Conservation (phyloP, 2,113 vertebrate species). For the Pseudolaguvia tuberculata region DNA sequence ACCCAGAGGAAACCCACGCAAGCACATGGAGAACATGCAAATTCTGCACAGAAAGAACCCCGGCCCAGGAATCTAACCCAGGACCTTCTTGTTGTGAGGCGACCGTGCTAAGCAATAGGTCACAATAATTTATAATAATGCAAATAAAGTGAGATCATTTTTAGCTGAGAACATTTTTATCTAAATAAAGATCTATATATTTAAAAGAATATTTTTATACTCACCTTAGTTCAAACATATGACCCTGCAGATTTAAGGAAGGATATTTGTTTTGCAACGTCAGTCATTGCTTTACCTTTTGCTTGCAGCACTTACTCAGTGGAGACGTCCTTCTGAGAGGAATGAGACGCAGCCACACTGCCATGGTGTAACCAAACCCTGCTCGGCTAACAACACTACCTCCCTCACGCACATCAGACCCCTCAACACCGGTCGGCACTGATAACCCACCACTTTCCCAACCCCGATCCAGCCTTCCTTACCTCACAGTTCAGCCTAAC, state of each 20-base stretch:
- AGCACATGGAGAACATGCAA: no score
- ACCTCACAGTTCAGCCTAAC: slow-evolving; percentile 23
- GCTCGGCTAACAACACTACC: slow-evolving; percentile 39
- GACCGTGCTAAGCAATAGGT: no score
- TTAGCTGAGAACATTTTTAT: no score
- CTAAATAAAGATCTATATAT: no score
- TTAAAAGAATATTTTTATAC: no score
- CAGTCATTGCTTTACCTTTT: slow-evolving; percentile 43
- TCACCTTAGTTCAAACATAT: no score
- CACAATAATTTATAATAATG: no score
- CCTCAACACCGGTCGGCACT: not conserved
- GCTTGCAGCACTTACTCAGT: slow-evolving; percentile 81
- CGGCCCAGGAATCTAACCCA: no score
- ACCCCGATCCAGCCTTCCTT: not conserved
- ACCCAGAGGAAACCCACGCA: no score
- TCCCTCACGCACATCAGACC: not conserved
- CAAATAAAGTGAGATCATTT: no score
- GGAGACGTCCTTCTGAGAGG: slow-evolving; percentile 78
- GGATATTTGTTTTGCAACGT: slow-evolving; percentile 43
- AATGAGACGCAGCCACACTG: slow-evolving; percentile 66
- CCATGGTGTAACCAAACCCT: slow-evolving; percentile 61
- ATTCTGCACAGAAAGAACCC: no score
- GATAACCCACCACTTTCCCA: slow-evolving; percentile 5
- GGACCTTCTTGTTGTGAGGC: no score
- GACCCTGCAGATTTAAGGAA: not conserved